phyloP scores from a whole-genome alignment of 2,888 invertebrate genomes.

The Mimachlamys varia region DNA sequence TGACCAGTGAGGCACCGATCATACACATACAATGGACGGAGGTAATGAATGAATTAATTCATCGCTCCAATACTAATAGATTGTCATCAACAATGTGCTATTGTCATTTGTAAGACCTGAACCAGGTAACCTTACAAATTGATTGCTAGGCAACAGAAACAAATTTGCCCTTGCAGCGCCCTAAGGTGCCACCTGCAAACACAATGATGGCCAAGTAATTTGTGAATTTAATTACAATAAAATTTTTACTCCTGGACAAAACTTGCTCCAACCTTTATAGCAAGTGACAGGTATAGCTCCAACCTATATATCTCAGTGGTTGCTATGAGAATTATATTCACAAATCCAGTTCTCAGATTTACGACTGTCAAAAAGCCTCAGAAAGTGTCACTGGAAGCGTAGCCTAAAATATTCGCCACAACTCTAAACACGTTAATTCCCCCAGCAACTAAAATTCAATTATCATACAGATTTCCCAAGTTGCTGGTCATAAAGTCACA shows the following conservation, averaged over 20 bases:
- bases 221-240: background rate
- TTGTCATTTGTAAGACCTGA: background rate
- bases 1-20: background rate
- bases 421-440: background rate
- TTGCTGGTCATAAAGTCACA: background rate
- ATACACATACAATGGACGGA: background rate
- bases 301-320: too few species aligned
- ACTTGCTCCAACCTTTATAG: background rate
- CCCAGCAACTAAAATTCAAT: background rate
- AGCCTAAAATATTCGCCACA: background rate
- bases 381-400: background rate
- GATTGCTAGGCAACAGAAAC: background rate
- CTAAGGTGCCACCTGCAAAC: background rate
- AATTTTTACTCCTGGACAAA: background rate
- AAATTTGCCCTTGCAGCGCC: too few species aligned
- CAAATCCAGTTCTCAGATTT: background rate
- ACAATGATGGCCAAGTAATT: background rate
- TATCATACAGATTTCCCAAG: constrained; percentile 3
- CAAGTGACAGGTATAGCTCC: background rate
- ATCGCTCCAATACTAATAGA: background rate
- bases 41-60: background rate
- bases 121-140: background rate
- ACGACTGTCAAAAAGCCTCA: background rate
- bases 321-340: background rate
- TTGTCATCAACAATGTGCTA: background rate